Conservation (phyloP, 2,888 invertebrate species). For the Osmoderma eremita region DNA sequence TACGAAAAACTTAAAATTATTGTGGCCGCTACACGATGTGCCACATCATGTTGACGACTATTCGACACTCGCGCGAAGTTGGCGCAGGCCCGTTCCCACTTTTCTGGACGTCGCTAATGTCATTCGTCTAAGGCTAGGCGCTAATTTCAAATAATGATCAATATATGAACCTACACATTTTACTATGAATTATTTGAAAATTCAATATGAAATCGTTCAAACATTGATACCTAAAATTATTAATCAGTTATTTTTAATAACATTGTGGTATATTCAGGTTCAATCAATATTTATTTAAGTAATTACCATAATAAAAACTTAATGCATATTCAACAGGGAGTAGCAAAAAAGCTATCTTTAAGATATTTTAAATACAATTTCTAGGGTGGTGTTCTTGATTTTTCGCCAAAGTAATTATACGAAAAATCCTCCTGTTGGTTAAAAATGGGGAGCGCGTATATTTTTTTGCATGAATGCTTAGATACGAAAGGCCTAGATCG, state of each 20-base stretch:
- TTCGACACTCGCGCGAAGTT: slow-evolving; percentile 54
- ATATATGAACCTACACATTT: slow-evolving; percentile 35
- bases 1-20: slow-evolving; percentile 63
- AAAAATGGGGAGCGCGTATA: slow-evolving; percentile 3
- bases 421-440: slow-evolving; percentile 13
- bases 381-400: too few relatives aligned
- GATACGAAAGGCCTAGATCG: slow-evolving; percentile 3
- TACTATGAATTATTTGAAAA: not conserved
- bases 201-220: too few relatives aligned
- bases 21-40: slow-evolving; percentile 64
- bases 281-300: too few relatives aligned
- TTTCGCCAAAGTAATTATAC: slow-evolving; percentile 1
- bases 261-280: too few relatives aligned
- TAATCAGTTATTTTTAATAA: too few relatives aligned
- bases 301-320: too few relatives aligned
- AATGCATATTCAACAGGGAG: too few relatives aligned
- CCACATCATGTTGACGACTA: slow-evolving; percentile 67
- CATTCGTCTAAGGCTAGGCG: slow-evolving; percentile 48
- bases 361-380: too few relatives aligned
- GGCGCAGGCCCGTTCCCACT: slow-evolving; percentile 48
- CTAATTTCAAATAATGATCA: slow-evolving; percentile 52
- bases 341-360: too few relatives aligned
- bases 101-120: slow-evolving; percentile 43
- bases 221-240: too few relatives aligned
- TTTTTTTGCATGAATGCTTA: not conserved